Evolutionary conservation across 2,797 vertebrate species (phyloP).

Genomic region (Poecilia wingei): DNA sequence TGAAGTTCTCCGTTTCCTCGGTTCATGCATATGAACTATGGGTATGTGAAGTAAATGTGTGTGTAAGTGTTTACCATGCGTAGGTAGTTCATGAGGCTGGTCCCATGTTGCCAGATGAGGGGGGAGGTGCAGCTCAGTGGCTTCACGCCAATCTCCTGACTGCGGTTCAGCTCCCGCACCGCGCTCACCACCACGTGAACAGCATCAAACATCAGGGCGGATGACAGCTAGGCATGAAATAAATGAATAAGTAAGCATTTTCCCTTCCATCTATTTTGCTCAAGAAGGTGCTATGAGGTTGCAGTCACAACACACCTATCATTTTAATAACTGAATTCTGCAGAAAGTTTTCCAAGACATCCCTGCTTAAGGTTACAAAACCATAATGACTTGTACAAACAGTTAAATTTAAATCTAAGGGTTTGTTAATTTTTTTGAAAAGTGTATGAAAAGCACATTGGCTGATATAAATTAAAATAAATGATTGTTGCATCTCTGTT

Average conservation of each 20-base stretch:
- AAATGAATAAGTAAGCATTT: not conserved
- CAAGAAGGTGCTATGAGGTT: not conserved
- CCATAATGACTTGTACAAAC: not conserved
- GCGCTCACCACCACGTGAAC: slow-evolving; percentile 91
- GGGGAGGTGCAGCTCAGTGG: slow-evolving; percentile 86
- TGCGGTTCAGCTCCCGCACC: slow-evolving; percentile 89
- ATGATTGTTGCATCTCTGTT: not conserved
- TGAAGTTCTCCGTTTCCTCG: not conserved
- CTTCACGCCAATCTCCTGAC: slow-evolving; percentile 91
- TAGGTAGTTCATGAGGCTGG: slow-evolving; percentile 92
- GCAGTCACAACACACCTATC: not conserved
- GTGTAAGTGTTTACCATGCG: slow-evolving; percentile 81
- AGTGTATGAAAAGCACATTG: not conserved
- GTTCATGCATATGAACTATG: not conserved
- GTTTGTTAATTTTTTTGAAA: not conserved
- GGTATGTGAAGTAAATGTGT: not conserved
- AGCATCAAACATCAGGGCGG: slow-evolving; percentile 90
- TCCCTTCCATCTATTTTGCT: not conserved
- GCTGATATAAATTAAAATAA: not conserved
- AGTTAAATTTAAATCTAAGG: not conserved
- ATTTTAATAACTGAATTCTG: not conserved
- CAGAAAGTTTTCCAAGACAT: not conserved
- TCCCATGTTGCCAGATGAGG: slow-evolving; percentile 90
- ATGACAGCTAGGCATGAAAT: slow-evolving; percentile 80
- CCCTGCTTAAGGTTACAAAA: not conserved